Percentiles rank a stretch among this genome's conserved stretches.
These are phyloP conservation scores for Ariopsis seemanni DNA, from an alignment of 2,113 vertebrate genomes.

Conservation along the genomic window DNA sequence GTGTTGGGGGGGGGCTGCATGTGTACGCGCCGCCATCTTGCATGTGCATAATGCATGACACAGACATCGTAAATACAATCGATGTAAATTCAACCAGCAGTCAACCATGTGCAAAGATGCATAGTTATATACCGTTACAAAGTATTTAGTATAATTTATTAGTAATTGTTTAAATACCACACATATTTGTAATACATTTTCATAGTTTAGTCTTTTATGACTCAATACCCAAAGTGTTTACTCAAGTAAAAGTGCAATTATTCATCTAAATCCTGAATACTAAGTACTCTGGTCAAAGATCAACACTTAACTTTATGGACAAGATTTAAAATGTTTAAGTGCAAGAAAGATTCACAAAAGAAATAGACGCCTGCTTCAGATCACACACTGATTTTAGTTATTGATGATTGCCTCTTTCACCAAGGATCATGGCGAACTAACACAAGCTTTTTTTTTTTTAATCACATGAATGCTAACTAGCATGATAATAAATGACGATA, in stretches of 20 bases:
- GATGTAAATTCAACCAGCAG: neutral
- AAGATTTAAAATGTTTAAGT: neutral
- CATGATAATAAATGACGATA: no score
- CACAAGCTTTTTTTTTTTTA: neutral
- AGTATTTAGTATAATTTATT: neutral
- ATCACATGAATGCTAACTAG: no score
- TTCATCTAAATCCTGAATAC: neutral
- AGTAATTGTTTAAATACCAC: neutral
- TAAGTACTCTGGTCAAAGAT: neutral
- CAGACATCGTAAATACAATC: neutral
- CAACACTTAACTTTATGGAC: neutral
- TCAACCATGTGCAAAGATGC: neutral
- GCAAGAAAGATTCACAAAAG: neutral
- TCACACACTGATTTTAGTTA: no score
- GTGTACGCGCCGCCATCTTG: no score
- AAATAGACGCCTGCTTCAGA: neutral
- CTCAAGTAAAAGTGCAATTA: neutral
- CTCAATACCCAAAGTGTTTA: neutral
- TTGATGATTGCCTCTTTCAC: neutral
- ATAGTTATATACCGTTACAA: neutral
- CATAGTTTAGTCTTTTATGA: neutral
- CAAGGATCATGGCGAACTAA: neutral
- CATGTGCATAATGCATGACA: no score
- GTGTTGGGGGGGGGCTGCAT: no score
- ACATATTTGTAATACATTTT: neutral